phyloP scores from a whole-genome alignment of 2,113 vertebrate genomes.

The Ondatra zibethicus region DNA sequence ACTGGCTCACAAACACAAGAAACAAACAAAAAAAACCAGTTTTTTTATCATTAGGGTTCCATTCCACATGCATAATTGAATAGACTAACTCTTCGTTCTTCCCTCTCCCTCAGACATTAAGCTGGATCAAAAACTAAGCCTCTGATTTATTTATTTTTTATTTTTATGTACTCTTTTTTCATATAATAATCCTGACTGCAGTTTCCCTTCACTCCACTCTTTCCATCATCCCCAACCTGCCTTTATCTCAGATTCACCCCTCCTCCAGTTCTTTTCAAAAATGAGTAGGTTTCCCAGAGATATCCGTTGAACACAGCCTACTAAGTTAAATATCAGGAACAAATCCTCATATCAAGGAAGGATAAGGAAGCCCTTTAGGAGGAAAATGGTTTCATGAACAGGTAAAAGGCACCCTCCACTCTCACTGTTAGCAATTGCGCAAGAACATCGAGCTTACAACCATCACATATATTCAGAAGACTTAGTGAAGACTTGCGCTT shows the following conservation, averaged over 20 bases:
- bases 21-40: too few relatives aligned
- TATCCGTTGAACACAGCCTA: not conserved
- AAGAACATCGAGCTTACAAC: not conserved
- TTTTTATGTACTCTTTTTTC: too few relatives aligned
- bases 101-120: not conserved
- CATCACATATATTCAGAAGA: not conserved
- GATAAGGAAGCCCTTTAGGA: not conserved
- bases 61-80: not conserved
- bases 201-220: too few relatives aligned
- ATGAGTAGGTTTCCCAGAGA: not conserved
- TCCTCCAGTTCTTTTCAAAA: not conserved
- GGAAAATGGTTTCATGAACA: not conserved
- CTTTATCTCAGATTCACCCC: not conserved
- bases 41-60: not conserved
- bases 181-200: too few relatives aligned
- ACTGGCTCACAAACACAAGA: not conserved
- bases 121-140: not conserved
- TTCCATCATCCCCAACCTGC: not conserved
- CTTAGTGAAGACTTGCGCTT: not conserved
- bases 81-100: not conserved
- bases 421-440: not conserved
- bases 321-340: not conserved
- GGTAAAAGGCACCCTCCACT: fast-evolving
- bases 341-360: not conserved
- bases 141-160: not conserved